Conservation (phyloP, 2,797 vertebrate genomes). For the Emydoidea blandingii region DNA sequence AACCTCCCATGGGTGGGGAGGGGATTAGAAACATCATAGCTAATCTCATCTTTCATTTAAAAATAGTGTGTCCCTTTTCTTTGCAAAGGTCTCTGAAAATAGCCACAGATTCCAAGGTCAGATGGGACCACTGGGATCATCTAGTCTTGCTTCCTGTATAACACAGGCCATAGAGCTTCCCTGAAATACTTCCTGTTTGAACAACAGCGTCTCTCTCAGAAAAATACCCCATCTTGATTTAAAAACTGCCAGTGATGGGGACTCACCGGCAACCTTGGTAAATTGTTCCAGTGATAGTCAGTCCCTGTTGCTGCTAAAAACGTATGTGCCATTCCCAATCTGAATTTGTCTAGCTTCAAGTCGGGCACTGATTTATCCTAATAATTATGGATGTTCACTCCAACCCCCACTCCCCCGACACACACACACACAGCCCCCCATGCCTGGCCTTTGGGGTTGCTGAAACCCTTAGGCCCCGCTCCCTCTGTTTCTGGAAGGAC, state of each 20-base stretch:
- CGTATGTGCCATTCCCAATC: background rate
- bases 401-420: too few species aligned
- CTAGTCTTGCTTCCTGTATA: background rate
- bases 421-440: too few species aligned
- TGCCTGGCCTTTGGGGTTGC: too few species aligned
- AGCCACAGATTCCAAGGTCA: background rate
- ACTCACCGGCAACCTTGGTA: background rate
- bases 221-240: background rate
- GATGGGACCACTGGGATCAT: background rate
- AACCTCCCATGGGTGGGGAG: background rate
- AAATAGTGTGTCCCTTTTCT: background rate
- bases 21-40: background rate
- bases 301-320: too few species aligned
- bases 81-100: background rate
- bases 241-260: background rate
- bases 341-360: background rate
- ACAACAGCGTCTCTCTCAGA: background rate
- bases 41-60: background rate
- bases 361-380: background rate
- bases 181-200: background rate
- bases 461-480: too few species aligned
- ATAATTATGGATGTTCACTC: background rate
- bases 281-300: too few species aligned
- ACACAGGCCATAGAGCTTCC: background rate
- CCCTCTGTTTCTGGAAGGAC: too few species aligned